Conservation (phyloP, 2,888 invertebrate species). For the Polietes domitor region DNA sequence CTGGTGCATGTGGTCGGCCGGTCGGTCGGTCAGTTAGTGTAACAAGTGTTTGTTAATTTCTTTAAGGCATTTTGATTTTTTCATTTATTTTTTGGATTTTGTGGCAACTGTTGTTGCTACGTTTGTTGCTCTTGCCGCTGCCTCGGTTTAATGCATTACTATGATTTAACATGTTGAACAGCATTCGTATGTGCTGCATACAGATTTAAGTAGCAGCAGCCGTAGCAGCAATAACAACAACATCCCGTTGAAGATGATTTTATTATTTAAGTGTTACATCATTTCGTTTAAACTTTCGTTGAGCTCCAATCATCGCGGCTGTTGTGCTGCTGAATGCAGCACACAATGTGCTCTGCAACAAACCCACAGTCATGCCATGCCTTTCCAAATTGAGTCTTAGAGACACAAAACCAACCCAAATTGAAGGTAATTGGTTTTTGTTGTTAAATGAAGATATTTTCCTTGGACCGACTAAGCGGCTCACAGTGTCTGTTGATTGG, state of each 20-base stretch:
- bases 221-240: background rate
- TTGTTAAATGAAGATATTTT: conserved; percentile 27
- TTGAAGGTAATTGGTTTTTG: conserved; percentile 26
- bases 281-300: conserved; percentile 32
- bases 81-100: conserved; percentile 13
- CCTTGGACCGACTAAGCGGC: background rate
- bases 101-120: conserved; percentile 2
- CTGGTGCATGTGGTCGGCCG: background rate
- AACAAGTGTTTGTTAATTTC: conserved; percentile 58
- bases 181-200: conserved; percentile 43
- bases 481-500: background rate
- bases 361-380: conserved; percentile 9
- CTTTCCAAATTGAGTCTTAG: conserved; percentile 37
- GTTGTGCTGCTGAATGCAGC: background rate
- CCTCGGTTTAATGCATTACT: conserved; percentile 3
- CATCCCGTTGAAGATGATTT: conserved; percentile 55
- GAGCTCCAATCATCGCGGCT: conserved; percentile 6
- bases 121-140: conserved; percentile 11
- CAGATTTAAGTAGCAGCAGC: conserved; percentile 19
- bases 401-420: conserved; percentile 18
- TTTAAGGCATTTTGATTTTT: conserved; percentile 9
- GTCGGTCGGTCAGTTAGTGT: conserved; percentile 47
- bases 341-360: background rate
- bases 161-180: conserved; percentile 53
- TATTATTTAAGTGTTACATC: conserved; percentile 57